A percentile compares a stretch with the other conserved stretches of the same genome.
These are phyloP conservation scores for Periparus ater DNA, from an alignment of 2,797 vertebrate genomes.

Conservation along the genomic window DNA sequence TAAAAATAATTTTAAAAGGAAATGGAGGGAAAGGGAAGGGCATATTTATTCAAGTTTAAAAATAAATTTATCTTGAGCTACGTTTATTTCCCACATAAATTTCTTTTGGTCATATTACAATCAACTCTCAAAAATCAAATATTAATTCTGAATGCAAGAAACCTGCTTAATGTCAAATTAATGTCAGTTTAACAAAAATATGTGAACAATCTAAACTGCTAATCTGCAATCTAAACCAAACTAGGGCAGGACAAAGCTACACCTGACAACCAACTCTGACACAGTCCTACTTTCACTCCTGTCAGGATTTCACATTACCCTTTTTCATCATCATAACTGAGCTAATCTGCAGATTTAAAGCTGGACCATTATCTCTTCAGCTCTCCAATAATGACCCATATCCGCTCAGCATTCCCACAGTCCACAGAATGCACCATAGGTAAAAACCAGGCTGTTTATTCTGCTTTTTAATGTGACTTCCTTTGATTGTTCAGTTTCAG, in stretches of 20 bases:
- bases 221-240: not conserved
- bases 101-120: not conserved
- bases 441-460: not conserved
- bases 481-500: not conserved
- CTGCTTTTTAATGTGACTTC: not conserved
- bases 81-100: not conserved
- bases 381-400: not conserved
- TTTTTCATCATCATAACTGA: not conserved
- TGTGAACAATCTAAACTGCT: not conserved
- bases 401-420: not conserved
- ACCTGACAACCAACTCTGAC: not conserved
- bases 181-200: not conserved
- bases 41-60: not conserved
- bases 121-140: not conserved
- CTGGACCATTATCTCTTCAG: not conserved
- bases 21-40: not conserved
- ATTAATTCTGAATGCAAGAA: not conserved
- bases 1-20: not conserved
- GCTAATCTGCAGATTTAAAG: not conserved
- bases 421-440: not conserved
- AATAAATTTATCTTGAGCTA: not conserved
- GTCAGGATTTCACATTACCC: fast-evolving
- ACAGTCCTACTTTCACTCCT: not conserved
- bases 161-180: not conserved
- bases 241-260: not conserved